Conservation (phyloP, 1,140 invertebrate species). For the Orius insidiosus region DNA sequence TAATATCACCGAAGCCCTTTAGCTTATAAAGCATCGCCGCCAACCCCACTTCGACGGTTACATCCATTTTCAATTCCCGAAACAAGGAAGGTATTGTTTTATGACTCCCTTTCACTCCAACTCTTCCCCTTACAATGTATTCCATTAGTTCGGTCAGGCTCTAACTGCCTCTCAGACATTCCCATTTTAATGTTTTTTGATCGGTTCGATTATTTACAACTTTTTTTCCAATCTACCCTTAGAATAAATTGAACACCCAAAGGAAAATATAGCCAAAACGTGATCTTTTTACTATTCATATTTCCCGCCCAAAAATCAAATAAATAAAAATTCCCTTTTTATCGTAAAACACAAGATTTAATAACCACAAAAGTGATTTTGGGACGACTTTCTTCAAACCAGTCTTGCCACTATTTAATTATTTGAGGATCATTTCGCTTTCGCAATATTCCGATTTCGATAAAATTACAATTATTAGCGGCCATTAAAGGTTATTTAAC, state of each 20-base stretch:
- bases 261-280: no score
- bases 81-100: constrained; percentile 13
- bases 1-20: neutral
- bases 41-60: constrained; percentile 2
- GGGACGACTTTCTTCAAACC: no score
- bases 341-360: no score
- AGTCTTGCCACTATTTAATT: neutral
- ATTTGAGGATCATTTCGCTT: neutral
- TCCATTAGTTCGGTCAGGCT: constrained; percentile 2
- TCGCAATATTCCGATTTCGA: neutral
- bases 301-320: no score
- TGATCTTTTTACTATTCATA: no score
- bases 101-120: constrained; percentile 3
- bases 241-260: no score
- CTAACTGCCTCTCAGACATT: constrained; percentile 8
- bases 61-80: constrained; percentile 14
- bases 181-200: constrained; percentile 12
- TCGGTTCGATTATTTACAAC: constrained; percentile 10
- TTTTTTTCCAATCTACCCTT: neutral
- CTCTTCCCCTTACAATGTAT: constrained; percentile 9
- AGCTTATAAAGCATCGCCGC: constrained; percentile 13
- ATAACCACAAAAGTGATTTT: no score
- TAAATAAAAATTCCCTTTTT: no score
- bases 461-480: neutral
- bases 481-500: neutral